phyloP scores from a whole-genome alignment of 2,888 invertebrate genomes.

The Platerodrilus igneus region DNA sequence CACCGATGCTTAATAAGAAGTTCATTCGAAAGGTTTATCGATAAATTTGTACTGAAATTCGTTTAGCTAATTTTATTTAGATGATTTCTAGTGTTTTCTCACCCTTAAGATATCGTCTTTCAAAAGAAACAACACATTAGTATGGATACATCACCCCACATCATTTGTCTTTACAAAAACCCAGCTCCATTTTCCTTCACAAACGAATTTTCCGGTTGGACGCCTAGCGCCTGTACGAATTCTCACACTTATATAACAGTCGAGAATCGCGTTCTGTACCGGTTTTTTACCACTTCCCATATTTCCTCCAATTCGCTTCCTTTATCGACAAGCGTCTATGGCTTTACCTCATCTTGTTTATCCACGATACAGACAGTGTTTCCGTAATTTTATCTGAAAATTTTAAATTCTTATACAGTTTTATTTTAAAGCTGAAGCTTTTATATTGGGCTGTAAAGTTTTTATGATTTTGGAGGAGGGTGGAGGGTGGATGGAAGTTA shows the following conservation, averaged over 20 bases:
- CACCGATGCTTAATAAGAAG: too few relatives aligned
- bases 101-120: slow-evolving; percentile 13
- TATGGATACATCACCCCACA: slow-evolving; percentile 43
- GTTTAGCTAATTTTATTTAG: too few relatives aligned
- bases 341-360: slow-evolving; percentile 10
- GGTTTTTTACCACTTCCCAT: slow-evolving; percentile 36
- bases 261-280: slow-evolving; percentile 35
- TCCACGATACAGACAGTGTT: too few relatives aligned
- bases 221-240: slow-evolving; percentile 43
- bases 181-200: slow-evolving; percentile 49
- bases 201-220: slow-evolving; percentile 50
- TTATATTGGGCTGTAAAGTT: too few relatives aligned
- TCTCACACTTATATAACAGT: slow-evolving; percentile 47
- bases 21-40: too few relatives aligned
- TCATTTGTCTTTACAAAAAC: slow-evolving; percentile 50
- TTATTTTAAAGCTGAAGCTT: too few relatives aligned
- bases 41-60: too few relatives aligned
- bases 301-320: slow-evolving; percentile 32
- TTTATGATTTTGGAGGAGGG: too few relatives aligned
- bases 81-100: slow-evolving; percentile 14
- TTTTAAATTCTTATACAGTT: too few relatives aligned
- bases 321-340: slow-evolving; percentile 18
- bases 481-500: too few relatives aligned
- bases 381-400: too few relatives aligned
- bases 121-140: slow-evolving; percentile 36